Evolutionary conservation across 92 coral and sea anemone genomes (phyloP).

Genomic region (Palythoa grandis): DNA sequence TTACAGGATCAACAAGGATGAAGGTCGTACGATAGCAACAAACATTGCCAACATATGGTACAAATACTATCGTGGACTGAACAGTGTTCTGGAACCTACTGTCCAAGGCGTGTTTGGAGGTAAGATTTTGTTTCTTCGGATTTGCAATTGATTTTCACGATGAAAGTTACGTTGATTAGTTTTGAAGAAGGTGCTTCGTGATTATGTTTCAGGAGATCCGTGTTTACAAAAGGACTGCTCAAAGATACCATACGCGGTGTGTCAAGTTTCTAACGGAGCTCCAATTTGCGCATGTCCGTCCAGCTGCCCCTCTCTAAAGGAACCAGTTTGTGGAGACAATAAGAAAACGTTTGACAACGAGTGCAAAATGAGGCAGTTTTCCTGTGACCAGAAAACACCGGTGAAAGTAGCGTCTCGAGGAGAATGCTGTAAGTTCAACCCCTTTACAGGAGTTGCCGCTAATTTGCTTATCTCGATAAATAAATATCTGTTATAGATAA

Average conservation of each 20-base stretch:
- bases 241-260: neutral
- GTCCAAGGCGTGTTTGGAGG: neutral
- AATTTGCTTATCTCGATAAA: too few species aligned
- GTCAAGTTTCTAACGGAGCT: neutral
- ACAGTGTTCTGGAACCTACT: neutral
- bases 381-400: neutral
- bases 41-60: neutral
- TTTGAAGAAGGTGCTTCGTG: neutral
- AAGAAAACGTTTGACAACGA: neutral
- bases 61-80: neutral
- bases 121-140: neutral
- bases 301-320: neutral
- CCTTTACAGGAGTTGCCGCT: too few species aligned
- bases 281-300: neutral
- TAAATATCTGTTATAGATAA: too few species aligned
- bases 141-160: too few species aligned
- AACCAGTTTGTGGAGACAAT: conserved; percentile 1
- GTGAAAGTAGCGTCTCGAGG: neutral
- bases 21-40: neutral
- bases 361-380: neutral
- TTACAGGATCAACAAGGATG: neutral
- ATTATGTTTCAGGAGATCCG: neutral
- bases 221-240: neutral
- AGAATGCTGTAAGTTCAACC: neutral
- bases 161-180: neutral